Base-by-base conservation (phyloP, 2,113 vertebrate species). In the Sinocyclocheilus maitianheensis region DNA sequence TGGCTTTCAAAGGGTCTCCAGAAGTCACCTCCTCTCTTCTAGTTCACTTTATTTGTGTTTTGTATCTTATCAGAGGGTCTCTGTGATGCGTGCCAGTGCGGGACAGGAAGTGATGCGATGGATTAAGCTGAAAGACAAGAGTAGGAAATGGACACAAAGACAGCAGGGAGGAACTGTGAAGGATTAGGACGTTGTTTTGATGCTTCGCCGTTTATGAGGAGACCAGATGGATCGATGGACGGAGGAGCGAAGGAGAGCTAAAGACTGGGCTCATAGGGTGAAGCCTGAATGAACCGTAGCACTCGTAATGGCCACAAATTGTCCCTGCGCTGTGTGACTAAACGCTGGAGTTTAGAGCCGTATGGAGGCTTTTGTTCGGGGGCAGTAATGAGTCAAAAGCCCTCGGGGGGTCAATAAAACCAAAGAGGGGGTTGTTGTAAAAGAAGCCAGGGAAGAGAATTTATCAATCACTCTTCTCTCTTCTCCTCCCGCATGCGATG, bases 171-270 rank as follows among this genome's bases (percentile, higher is more conserved):
- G 87, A 24, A 75, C 87, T 71, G 78, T 80, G 87, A 85, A 88
- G 89, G 89, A 88, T 90, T 90, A 90, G 87, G 16, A 83, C 82
- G 84, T 84, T 89, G 85, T 88, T 88, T 89, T 86, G 89, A 85
- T 90, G 77, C 85, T 81, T 60, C 65, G 34, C 26, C 58, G 85
- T 88, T 85, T 83, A 86, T 60, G 85, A 83, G 83, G 85, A 85
- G 89, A 67, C 14, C 60, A 51, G 86, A 88, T 62, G 16, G 16
- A 80, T 24, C 60, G 86, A 88, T 77, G 16, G 16, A 83, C 24
- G 34, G 83, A 85, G 24, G 13, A 75, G 85, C 46, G 78, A 72
- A 87, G 55, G 58, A 24, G 81, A 77, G 77, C 26, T 87, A 63
- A 87, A 40, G 80, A 77, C 65, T 53, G 53, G 75, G 22, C 85